Evolutionary conservation across 2,797 vertebrate species (phyloP).

Genomic region (Nasua narica): DNA sequence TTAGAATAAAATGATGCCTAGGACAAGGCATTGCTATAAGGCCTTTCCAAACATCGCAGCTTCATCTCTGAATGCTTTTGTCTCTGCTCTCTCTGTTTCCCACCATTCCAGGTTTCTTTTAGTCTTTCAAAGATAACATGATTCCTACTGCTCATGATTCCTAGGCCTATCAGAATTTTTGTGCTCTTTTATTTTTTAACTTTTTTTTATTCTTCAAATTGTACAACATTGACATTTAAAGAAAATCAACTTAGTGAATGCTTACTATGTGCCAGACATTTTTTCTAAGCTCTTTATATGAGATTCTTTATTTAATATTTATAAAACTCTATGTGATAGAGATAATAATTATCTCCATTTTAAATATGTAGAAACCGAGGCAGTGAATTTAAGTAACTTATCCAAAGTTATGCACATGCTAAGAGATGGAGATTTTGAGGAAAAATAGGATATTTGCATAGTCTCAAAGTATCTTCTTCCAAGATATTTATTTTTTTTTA

Average conservation of each 20-base stretch:
- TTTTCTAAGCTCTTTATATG: not conserved
- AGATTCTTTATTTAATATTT: not conserved
- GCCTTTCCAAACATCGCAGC: not conserved
- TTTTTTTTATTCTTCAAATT: not conserved
- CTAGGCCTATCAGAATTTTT: not conserved
- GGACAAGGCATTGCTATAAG: not conserved
- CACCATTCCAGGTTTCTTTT: too few species aligned
- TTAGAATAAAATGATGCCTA: not conserved
- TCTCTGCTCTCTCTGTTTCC: not conserved
- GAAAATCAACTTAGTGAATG: not conserved
- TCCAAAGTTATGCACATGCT: not conserved
- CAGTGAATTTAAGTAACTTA: not conserved
- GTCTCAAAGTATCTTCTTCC: not conserved
- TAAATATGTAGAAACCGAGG: not conserved
- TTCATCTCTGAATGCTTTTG: too few species aligned
- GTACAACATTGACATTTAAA: not conserved
- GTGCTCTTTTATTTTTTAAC: not conserved
- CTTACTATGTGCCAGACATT: not conserved
- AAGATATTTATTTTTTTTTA: not conserved
- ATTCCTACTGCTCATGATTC: not conserved
- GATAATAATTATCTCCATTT: not conserved
- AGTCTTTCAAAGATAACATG: not conserved
- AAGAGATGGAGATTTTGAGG: not conserved
- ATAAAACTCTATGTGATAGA: not conserved
- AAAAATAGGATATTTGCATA: not conserved